Conservation (phyloP, 1,140 invertebrate genomes). For the Psix sp. region DNA sequence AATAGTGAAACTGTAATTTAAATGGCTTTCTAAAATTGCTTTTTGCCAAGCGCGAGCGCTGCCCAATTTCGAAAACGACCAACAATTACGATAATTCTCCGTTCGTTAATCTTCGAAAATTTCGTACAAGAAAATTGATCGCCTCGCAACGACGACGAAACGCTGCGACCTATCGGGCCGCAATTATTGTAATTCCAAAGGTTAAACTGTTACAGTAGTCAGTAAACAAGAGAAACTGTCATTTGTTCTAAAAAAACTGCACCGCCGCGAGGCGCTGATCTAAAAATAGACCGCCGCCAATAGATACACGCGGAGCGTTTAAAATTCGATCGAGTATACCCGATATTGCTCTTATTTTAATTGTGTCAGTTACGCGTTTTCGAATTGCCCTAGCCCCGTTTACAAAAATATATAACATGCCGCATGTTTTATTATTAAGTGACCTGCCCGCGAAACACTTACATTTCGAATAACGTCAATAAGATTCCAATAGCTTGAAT, state of each 20-base stretch:
- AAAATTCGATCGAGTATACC: conserved; percentile 38
- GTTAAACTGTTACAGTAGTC: conserved; percentile 43
- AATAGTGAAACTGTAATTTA: conserved; percentile 36
- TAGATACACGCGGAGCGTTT: conserved; percentile 20
- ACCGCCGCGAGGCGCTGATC: conserved; percentile 7
- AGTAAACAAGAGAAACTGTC: conserved; percentile 49
- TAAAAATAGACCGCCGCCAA: conserved; percentile 36
- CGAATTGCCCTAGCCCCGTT: conserved; percentile 36
- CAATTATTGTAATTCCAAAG: conserved; percentile 55
- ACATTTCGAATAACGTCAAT: not conserved
- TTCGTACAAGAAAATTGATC: conserved; percentile 47
- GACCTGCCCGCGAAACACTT: conserved; percentile 1
- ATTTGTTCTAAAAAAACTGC: conserved; percentile 30
- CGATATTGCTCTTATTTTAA: conserved; percentile 46
- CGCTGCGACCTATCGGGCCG: conserved; percentile 38
- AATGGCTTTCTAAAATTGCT: conserved; percentile 39
- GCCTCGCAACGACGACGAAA: conserved; percentile 37
- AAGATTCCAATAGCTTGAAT: not conserved
- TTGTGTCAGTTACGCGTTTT: conserved; percentile 27
- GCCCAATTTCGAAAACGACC: conserved; percentile 41
- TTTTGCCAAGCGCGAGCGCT: conserved; percentile 15
- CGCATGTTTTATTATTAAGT: conserved; percentile 20
- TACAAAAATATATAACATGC: conserved; percentile 29
- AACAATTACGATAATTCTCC: conserved; percentile 50
- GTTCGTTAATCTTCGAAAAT: conserved; percentile 37